Evolutionary conservation across 2,113 vertebrate genomes (phyloP), one percentile per base, ranked within the genome.

Genomic region (Pseudorasbora parva): DNA sequence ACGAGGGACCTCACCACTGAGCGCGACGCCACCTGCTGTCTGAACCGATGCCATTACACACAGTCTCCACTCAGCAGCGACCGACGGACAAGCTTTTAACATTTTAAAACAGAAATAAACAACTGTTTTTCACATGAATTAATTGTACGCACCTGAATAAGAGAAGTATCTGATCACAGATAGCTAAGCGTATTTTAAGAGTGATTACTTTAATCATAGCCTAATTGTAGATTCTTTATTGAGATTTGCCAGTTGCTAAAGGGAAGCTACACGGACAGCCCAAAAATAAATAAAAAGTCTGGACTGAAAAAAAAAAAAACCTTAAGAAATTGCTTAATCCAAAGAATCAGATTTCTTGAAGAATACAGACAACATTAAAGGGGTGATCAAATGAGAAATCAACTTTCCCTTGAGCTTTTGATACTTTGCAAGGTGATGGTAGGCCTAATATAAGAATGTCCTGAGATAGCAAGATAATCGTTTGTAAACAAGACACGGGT

Each of bases 1-100:
- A 91, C 0, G 96, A 98, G 88, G 73, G n/a, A 2, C 56, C 82
- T 15, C 86, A 91, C 41, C 92, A 92, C 90, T 94, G 89, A 94
- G 71, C 21, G 15, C 15, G 72, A 30, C 68, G 11, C 43, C 60
- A 60, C n/a, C 60, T 17, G 33, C 25, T 43, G 82, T 30, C 47
- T 5, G 15, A 7, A n/a, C 84, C 21, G 27, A 37, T 57, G 30
- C 21, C 30, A 23, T 23, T 17, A 12, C 8, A 41, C 33, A 59
- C 17, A 10, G 43, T 25, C 41, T 47, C n/a, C n/a, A 72, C 15
- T 47, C 69, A 23, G 66, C 37, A n/a, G 19, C 21, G 21, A 45
- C 27, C 11, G 47, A 51, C 23, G 12, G 59, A 64, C 77, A 27
- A 10, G 15, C 2, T 10, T 47, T 30, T 27, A 49, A 79, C 41